Evolutionary conservation across 2,888 invertebrate species (phyloP), one percentile per base, ranked within the genome.

Genomic region (Laspeyria flexula): DNA sequence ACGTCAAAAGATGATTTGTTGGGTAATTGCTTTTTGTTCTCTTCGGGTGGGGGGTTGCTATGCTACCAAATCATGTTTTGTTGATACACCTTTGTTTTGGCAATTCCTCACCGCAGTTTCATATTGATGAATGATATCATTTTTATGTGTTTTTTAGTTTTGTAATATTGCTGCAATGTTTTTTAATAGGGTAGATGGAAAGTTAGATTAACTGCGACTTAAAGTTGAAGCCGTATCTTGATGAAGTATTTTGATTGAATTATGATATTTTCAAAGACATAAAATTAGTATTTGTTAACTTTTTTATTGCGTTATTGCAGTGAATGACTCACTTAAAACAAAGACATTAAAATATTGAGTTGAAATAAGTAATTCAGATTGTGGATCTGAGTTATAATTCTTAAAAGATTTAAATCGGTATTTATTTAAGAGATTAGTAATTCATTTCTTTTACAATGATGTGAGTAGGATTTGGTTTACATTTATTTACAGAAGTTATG

Each of bases 1-100:
- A 89, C 81, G 90, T 90, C 91, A 90, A 82, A 83, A 80, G 86
- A 92, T 92, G 91, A 92, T 91, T 91, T 91, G 91, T 90, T 86
- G 72, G 83, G 88, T 91, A 90, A 91, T 90, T 91, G 89, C 80
- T 87, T 90, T 86, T 85, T 85, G 83, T 88, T 85, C 81, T 82
- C 75, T 66, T 81, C 77, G 83, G 86, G 83, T 76, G 63, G 71
- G 77, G 80, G 65, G 82, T 71, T 60, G 71, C 74, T 86, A 89
- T 86, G 86, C 84, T 82, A 86, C 78, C 85, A 64, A 68, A 77
- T 77, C 76, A 52, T 84, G 86, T 89, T 89, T 90, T 84, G 87
- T 87, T 87, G 81, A 88, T 90, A 88, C 64, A 61, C 77, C 63
- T 78, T 76, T 86, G 81, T 88, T 86, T 86, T 81, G 79, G 79